Base-by-base conservation (phyloP, 30 jellyfish, hydroid and myxozoan genomes). In the Cassiopea xamachana region DNA sequence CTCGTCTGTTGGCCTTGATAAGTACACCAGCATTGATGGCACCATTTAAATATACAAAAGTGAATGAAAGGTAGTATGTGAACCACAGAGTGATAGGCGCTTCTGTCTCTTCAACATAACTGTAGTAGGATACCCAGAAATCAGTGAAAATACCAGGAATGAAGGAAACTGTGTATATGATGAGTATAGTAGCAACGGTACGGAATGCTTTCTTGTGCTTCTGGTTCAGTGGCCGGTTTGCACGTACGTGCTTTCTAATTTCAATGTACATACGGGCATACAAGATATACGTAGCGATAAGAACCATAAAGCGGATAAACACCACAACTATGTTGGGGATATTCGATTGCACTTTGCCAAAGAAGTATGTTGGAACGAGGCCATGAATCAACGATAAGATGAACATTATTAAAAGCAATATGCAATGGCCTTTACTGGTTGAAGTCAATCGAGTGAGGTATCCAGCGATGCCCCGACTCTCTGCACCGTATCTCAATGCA, bases 321-420 rank as follows among this genome's bases (percentile, higher is more conserved):
- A 76, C 70, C 93, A 86, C 76, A 9, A 67, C 1, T 2, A 75
- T 15, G 75, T 86, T 86, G 1, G 95, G 90, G 39, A 69, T 46
- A 39, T 7, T 79, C 3, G 95, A 64, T 1, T 44, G 46, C 58
- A 69, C 74, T 9, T 48, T 61, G 10, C 86, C 95, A 73, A 88
- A 88, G 90, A 88, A 88, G 58, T 78, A 88, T 4, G 87, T 64
- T 7, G 95, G 17, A 16, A 69, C 95, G 17, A 79, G 18, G 67
- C 95, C 95, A 48, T 88, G 90, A 55, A 82, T 18, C 1, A 55
- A 18, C n/a, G 95, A 77, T 46, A 69, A 72, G 60, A 18, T 1
- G 7, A 58, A 39, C 61, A 73, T 46, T 79, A 71, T 48, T 3
- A 43, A 2, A 55, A 61, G 47, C n/a, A 49, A 71, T 48, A 45